Percentiles rank a stretch among this genome's conserved stretches.
These are phyloP conservation scores for Upupa epops DNA, from an alignment of 2,113 vertebrate species.

Conservation along the genomic window DNA sequence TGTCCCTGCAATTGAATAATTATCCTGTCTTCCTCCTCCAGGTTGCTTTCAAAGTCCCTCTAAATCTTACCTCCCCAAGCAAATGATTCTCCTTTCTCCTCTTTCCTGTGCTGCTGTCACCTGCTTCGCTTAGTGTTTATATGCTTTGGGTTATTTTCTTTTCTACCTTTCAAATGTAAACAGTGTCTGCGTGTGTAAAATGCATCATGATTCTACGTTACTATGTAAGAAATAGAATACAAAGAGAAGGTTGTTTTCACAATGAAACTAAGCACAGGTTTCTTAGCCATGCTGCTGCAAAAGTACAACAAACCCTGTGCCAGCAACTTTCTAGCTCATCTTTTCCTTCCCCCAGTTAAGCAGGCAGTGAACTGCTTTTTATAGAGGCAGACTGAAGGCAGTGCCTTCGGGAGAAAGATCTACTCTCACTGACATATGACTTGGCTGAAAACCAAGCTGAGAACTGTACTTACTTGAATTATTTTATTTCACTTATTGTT, in stretches of 20 bases:
- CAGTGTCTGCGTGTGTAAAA: background rate
- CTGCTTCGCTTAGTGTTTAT: constrained; percentile 17
- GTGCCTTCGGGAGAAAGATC: background rate
- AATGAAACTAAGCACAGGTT: background rate
- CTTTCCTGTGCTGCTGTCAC: background rate
- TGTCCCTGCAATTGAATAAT: background rate
- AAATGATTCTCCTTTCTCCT: background rate
- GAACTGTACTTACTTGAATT: background rate
- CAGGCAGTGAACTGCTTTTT: background rate
- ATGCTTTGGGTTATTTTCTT: background rate
- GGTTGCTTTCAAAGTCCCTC: constrained; percentile 1
- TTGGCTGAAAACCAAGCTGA: background rate
- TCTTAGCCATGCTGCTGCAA: background rate
- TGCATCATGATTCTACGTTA: background rate
- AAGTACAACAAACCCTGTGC: background rate
- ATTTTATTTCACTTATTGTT: constrained; percentile 9
- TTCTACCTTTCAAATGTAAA: background rate
- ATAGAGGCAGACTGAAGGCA: background rate
- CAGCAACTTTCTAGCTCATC: background rate
- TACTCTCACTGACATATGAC: background rate
- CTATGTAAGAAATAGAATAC: background rate
- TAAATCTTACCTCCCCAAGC: background rate
- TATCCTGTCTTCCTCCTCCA: background rate
- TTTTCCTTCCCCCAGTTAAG: background rate
- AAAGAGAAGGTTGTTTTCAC: background rate